Percentiles rank a stretch among this genome's conserved stretches.
These are phyloP conservation scores for Apteryx mantelli DNA, from an alignment of 2,113 vertebrate genomes.

Conservation along the genomic window DNA sequence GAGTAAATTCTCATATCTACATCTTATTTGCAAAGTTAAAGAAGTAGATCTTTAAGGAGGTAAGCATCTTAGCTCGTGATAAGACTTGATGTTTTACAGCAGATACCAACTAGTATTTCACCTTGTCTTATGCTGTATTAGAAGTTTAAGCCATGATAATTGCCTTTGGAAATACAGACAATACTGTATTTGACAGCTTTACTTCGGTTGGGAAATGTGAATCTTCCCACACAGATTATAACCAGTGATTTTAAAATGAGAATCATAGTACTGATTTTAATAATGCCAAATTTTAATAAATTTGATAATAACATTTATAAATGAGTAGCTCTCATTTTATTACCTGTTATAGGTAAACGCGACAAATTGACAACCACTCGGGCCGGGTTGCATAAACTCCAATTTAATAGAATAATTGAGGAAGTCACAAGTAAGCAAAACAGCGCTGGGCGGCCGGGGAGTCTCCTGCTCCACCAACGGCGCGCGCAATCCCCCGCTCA, in stretches of 20 bases:
- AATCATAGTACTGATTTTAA: neutral
- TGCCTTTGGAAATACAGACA: neutral
- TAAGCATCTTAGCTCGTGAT: neutral
- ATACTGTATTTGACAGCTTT: constrained; percentile 8
- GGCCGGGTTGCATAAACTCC: too few species aligned
- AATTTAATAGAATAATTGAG: too few species aligned
- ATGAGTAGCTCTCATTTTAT: neutral
- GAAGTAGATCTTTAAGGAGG: neutral
- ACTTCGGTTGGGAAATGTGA: neutral
- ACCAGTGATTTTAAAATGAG: neutral
- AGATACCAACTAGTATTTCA: neutral
- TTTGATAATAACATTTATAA: neutral
- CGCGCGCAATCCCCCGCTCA: too few species aligned
- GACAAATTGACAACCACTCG: too few species aligned
- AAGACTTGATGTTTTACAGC: neutral
- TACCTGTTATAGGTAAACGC: neutral
- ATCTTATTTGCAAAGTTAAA: neutral
- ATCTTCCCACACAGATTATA: neutral
- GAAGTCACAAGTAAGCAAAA: too few species aligned
- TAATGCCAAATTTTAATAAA: neutral
- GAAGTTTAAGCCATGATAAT: constrained; percentile 12
- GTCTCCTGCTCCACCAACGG: too few species aligned
- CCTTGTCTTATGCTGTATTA: neutral
- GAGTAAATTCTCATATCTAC: neutral
- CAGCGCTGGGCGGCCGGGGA: too few species aligned